Evolutionary conservation across 2,113 vertebrate species (phyloP).

Genomic region (Gymnocephalus cernua): DNA sequence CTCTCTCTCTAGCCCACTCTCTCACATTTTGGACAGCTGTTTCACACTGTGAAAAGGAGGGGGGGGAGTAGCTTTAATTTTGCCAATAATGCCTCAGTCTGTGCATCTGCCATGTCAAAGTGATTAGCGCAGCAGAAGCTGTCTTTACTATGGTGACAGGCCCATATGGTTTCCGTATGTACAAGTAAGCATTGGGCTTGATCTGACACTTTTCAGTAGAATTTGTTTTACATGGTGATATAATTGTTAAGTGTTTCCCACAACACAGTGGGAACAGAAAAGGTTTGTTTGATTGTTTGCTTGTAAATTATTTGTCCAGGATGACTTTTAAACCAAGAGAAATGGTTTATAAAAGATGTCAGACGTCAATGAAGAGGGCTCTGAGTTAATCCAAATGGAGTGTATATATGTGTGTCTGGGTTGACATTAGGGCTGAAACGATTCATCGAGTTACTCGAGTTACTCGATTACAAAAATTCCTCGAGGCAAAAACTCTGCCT

Average conservation of each 20-base stretch:
- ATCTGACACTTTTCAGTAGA: slow-evolving; percentile 63
- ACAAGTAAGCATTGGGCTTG: slow-evolving; percentile 59
- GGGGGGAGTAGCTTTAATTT: slow-evolving; percentile 61
- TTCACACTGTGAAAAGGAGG: slow-evolving; percentile 53
- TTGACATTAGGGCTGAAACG: too few species aligned
- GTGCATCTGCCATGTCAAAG: slow-evolving; percentile 72
- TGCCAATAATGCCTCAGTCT: slow-evolving; percentile 68
- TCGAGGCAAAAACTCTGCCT: too few species aligned
- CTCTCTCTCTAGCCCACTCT: slow-evolving; percentile 23
- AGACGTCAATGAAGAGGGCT: neutral
- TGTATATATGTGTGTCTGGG: neutral
- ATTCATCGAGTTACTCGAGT: too few species aligned
- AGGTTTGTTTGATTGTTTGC: neutral
- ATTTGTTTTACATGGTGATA: slow-evolving; percentile 51
- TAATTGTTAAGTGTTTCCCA: slow-evolving; percentile 35
- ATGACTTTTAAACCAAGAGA: neutral
- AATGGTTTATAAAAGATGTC: neutral
- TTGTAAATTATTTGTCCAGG: neutral
- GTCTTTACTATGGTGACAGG: slow-evolving; percentile 68
- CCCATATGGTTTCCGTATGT: slow-evolving; percentile 72
- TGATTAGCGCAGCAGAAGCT: slow-evolving; percentile 70
- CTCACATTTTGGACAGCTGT: slow-evolving; percentile 70
- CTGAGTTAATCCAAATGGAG: slow-evolving; percentile 2
- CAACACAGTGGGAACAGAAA: neutral
- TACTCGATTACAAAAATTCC: too few species aligned